Base-by-base conservation (phyloP, 2,113 vertebrate species). In the Psittacula cyanocephala region DNA sequence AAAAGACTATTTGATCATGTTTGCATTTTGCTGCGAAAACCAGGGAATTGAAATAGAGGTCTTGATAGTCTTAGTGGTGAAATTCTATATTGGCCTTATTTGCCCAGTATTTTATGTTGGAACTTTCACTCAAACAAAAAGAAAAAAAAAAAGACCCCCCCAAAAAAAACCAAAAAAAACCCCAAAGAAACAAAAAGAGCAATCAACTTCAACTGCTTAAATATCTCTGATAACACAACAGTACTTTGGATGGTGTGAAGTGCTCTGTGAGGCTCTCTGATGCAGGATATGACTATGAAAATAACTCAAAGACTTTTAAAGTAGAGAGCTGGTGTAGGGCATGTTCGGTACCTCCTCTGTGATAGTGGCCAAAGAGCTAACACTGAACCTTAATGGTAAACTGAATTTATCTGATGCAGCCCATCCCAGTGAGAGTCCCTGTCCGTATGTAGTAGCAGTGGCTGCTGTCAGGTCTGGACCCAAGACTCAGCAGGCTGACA, bases 361-460 rank as follows among this genome's bases (percentile, higher is more conserved):
- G 47, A 7, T 9, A 60, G 44, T 1, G 7, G n/a, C 31, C 19
- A 4, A 47, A 62, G 19, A 3, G 35, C n/a, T 28, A 59, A 6
- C 41, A 62, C n/a, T 22, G 75, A 77, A 41, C 8, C 19, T 70
- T 57, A 18, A 29, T 33, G n/a, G 55, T n/a, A n/a, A 57, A 57
- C 14, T 8, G 53, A 74, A 23, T 27, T 46, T 23, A 39, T 23
- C 55, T 47, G 53, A 35, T 11, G 28, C 74, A 69, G 77, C 35
- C 81, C 70, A 41, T 8, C 8, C 18, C n/a, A 43, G 62, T 18
- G 57, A 16, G 28, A 67, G 20, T 39, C 19, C 24, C 24, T 43
- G 47, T 6, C 2, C 2, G n/a, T 16, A 19, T 0, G 0, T 15
- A 23, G 44, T 31, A 41, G 19, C 10, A 10, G 10, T 63, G 25